These are phyloP conservation scores for Punctoribates punctum DNA, from an alignment of 2,888 invertebrate genomes.

Conservation along the genomic window DNA sequence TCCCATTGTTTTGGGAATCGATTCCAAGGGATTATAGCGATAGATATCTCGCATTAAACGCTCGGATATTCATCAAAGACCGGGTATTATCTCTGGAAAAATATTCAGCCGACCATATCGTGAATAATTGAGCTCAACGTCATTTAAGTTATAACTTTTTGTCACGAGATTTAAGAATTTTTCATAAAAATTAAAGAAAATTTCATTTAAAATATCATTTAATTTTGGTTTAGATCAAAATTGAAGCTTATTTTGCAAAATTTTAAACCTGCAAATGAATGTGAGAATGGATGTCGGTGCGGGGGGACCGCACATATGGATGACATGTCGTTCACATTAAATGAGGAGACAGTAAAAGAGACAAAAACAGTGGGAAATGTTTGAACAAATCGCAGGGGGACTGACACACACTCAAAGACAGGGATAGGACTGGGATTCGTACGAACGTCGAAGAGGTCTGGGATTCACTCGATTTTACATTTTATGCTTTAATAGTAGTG, in stretches of 20 bases:
- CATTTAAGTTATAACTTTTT: not conserved
- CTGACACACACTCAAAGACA: conserved; percentile 1
- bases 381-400: conserved; percentile 27
- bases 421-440: not conserved
- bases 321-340: conserved; percentile 43
- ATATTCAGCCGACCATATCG: not conserved
- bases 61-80: too few species aligned
- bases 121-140: not conserved
- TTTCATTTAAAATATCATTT: not conserved
- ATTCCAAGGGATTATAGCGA: not conserved
- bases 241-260: not conserved
- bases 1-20: not conserved
- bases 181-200: not conserved
- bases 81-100: not conserved
- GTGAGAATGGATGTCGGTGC: not conserved
- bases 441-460: not conserved
- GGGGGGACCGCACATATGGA: conserved; percentile 31
- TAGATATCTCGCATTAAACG: not conserved
- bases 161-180: not conserved
- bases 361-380: not conserved
- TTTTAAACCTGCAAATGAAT: not conserved
- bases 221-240: not conserved
- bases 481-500: conserved; percentile 8
- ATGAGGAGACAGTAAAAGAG: conserved; percentile 45
- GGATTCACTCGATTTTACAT: conserved; percentile 6